These are phyloP conservation scores for Drosophila equinoxialis DNA, from an alignment of 1,140 invertebrate genomes.

Conservation along the genomic window DNA sequence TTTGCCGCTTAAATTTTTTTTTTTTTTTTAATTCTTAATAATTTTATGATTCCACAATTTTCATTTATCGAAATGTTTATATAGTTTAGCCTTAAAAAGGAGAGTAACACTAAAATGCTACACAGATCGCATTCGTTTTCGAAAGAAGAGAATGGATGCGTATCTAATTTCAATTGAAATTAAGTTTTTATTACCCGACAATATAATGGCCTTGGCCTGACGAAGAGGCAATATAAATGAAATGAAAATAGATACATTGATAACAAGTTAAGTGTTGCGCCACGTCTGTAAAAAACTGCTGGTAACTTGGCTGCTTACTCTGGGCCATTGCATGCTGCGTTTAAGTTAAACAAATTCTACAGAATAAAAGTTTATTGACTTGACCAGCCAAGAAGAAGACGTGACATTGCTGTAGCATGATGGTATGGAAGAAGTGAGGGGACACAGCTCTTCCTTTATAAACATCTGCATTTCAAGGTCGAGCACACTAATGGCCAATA, in stretches of 20 bases:
- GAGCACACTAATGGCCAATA: constrained; percentile 26
- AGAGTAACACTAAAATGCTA: neutral
- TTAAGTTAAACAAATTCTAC: constrained; percentile 42
- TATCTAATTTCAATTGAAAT: constrained; percentile 68
- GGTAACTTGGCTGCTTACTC: constrained; percentile 12
- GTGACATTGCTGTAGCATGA: constrained; percentile 12
- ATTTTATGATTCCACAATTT: neutral
- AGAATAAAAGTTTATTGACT: constrained; percentile 73
- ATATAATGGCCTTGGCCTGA: constrained; percentile 36
- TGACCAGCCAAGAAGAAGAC: constrained; percentile 32
- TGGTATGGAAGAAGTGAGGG: constrained; percentile 11
- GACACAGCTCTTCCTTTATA: constrained; percentile 9
- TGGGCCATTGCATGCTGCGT: constrained; percentile 1
- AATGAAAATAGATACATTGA: constrained; percentile 78
- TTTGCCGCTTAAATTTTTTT: neutral
- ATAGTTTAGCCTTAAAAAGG: neutral
- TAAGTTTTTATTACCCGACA: constrained; percentile 52
- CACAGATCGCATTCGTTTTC: constrained; percentile 15
- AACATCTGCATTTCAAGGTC: constrained; percentile 54
- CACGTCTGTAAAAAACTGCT: constrained; percentile 16
- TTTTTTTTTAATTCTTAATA: neutral
- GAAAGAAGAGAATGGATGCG: constrained; percentile 45
- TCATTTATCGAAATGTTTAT: neutral
- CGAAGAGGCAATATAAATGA: constrained; percentile 54
- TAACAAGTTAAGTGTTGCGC: constrained; percentile 64